Base-by-base conservation (phyloP, 2,113 vertebrate species). In the Chionomys nivalis region DNA sequence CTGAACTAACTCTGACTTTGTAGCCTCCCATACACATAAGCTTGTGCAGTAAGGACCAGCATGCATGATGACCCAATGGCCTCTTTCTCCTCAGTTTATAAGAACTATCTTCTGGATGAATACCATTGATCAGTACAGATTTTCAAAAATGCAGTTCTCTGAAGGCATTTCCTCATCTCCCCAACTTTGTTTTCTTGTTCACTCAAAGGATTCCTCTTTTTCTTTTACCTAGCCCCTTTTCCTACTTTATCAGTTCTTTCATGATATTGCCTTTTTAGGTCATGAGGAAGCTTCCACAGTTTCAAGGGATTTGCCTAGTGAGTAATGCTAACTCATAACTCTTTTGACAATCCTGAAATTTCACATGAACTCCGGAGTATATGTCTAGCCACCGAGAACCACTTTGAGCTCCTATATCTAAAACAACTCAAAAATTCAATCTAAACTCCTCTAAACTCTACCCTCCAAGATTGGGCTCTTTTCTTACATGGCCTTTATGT, bases 171-270 rank as follows among this genome's bases (percentile, higher is more conserved):
- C 0, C n/a, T 49, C 1, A 52, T 31, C 31, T 83, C 6, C 49
- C 70, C 44, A 11, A 52, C n/a, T 33, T 93, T 94, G 11, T 26
- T 31, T 91, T 42, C 86, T 28, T 70, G 73, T 55, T 94, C 33
- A 13, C 66, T 36, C 2, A 23, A 26, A 61, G 36, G 10, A 7
- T 75, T 3, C 28, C 76, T 72, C 6, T 87, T 66, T 13, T 83
- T 68, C 61, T 66, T 12, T 19, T 23, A 52, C 2, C 19, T 52
- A 73, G 33, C 36, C 49, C 11, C 44, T 61, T 39, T 12, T 28
- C 39, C 70, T 86, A 33, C 6, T n/a, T 82, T 24, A 21, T 24
- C 39, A 39, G 31, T 86, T 93, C 36, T 61, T 17, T 55, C 49
- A 91, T 33, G 10, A 24, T 72, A 5, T 76, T 76, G 26, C 87